Percentiles rank a stretch among this genome's conserved stretches.
Evolutionary conservation across 2,888 invertebrate species (phyloP).

Genomic region (Merodon equestris): DNA sequence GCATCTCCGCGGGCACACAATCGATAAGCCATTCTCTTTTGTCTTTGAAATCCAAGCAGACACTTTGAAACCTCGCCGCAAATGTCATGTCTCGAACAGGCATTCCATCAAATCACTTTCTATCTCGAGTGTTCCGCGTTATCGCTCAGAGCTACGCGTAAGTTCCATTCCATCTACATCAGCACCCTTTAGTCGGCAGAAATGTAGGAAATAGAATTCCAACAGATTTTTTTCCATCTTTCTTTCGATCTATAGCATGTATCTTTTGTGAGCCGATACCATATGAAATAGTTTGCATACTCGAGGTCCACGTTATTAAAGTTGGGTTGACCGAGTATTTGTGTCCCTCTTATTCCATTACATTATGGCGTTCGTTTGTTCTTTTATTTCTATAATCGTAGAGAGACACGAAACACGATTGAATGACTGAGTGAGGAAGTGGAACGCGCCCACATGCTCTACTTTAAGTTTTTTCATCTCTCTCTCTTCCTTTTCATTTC

Average conservation of each 20-base stretch:
- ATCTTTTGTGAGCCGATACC: slow-evolving; percentile 26
- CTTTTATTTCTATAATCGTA: slow-evolving; percentile 47
- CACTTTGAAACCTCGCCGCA: too few species aligned
- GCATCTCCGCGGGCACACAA: too few species aligned
- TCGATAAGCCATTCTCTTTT: too few species aligned
- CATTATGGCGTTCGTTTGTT: slow-evolving; percentile 35
- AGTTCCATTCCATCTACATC: slow-evolving; percentile 14
- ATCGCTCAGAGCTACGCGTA: neutral
- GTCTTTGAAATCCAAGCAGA: too few species aligned
- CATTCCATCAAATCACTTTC: slow-evolving; percentile 9
- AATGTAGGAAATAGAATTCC: slow-evolving; percentile 23
- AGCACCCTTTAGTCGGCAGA: neutral
- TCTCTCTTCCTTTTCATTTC: slow-evolving; percentile 21
- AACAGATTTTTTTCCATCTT: slow-evolving; percentile 10
- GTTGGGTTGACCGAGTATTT: slow-evolving; percentile 33
- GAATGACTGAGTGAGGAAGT: slow-evolving; percentile 65
- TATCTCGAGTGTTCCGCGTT: neutral
- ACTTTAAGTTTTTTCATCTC: slow-evolving; percentile 44
- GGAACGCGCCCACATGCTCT: slow-evolving; percentile 69
- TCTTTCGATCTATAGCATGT: neutral
- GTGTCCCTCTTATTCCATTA: slow-evolving; percentile 24
- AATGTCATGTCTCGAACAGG: too few species aligned
- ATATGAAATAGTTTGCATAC: slow-evolving; percentile 43
- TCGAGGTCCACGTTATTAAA: slow-evolving; percentile 40
- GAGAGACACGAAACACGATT: slow-evolving; percentile 48